Base-by-base conservation (phyloP, 2,888 invertebrate species). In the Micoletzkya japonica region DNA sequence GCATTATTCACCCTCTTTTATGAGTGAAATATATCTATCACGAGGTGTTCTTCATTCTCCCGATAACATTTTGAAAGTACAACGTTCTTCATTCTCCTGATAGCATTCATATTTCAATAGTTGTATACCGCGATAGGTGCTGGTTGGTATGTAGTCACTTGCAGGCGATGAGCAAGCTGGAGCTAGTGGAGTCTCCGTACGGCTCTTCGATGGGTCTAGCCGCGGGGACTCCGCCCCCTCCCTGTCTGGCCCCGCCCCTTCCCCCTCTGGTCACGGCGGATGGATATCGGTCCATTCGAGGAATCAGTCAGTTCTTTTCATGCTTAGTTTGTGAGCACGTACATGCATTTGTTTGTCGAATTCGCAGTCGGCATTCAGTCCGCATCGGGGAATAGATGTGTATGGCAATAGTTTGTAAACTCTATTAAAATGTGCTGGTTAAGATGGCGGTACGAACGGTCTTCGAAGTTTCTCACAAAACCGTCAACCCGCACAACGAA, bases 131-230 rank as follows among this genome's bases (percentile, higher is more conserved):
- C n/a, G n/a, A n/a, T n/a, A n/a, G n/a, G n/a, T n/a, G n/a, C n/a
- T n/a, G n/a, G n/a, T n/a, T 44, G 20, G 49, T 44, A 14, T 44
- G 14, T 14, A 44, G n/a, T n/a, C n/a, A n/a, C n/a, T 28, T 50
- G 7, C 77, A 83, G 79, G 82, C 80, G 20, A 81, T 80, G 44
- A 76, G 79, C 7, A 82, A 81, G 60, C 73, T 82, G 10, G 84
- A 82, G 57, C 70, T 82, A 30, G 59, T 71, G 49, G 74, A 82
- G 20, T 77, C 79, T 10, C 78, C 77, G 24, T 81, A 80, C 70
- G 81, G 82, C 7, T 83, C 83, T 3, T 76, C 76, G 6, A 76
- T 80, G 17, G 78, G 70, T 2, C 73, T 82, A 60, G 72, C 74
- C 6, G 69, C 74, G 2, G 73, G 74, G 20, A 80, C 81, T 10